Evolutionary conservation across 2,113 vertebrate species (phyloP), one percentile per base, ranked within the genome.

Genomic region (Muscicapa adusta): DNA sequence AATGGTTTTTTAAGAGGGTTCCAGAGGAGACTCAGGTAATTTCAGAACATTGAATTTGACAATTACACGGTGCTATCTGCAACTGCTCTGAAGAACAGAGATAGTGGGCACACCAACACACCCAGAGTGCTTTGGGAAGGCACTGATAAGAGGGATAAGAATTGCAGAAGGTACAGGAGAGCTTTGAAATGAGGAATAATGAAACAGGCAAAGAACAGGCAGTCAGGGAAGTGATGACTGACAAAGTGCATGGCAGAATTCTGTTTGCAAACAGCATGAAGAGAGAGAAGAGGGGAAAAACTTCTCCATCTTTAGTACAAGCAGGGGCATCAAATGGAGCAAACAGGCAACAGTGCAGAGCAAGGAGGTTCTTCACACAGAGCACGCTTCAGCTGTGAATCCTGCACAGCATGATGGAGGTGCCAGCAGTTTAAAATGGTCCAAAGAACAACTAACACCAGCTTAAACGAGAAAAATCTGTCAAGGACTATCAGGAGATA

Each of bases 1-100:
- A 88, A 90, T 70, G 34, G 14, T 13, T 82, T 71, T 76, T 91
- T 70, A 19, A 80, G 87, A 66, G 42, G 28, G 72, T 83, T 90
- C 90, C 85, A 93, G 56, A 70, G 79, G 82, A 93, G 63, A 91
- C 70, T n/a, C 75, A 86, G 92, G 86, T 70, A 86, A 93, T 76
- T 93, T 90, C 50, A 77, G 88, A 93, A 90, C 88, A 92, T 1
- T 43, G 72, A 70, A 86, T 83, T 54, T 90, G 85, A 93, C 85
- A 85, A 86, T 80, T 83, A 86, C 94, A 83, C 0, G 3, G 78
- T 58, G 58, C 90, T 96, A 91, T 70, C 84, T 84, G 76, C 80
- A 80, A 17, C 74, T 53, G 87, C 65, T 81, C 73, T 56, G 31
- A 85, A 88, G 85, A 88, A 50, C 33, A 62, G 76, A 92, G 85